Evolutionary conservation across 2,888 invertebrate genomes (phyloP).

Genomic region (Girardia tigrina): DNA sequence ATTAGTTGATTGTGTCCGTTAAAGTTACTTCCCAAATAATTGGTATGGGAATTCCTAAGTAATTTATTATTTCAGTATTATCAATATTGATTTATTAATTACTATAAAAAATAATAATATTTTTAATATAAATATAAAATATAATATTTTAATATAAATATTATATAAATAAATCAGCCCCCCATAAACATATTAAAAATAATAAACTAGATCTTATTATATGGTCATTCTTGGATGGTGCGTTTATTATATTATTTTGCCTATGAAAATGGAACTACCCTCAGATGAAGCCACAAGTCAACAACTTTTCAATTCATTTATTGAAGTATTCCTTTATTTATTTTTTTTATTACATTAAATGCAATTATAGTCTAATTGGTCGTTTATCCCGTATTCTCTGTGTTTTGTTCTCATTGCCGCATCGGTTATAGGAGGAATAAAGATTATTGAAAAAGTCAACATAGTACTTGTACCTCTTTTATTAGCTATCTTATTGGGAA

Average conservation of each 20-base stretch:
- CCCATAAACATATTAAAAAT: too few relatives aligned
- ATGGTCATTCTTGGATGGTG: slow-evolving; percentile 47
- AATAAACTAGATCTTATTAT: slow-evolving; percentile 42
- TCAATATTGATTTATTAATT: too few relatives aligned
- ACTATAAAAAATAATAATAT: too few relatives aligned
- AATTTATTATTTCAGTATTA: too few relatives aligned
- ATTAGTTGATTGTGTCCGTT: too few relatives aligned
- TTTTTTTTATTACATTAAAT: not conserved
- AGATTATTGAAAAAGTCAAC: slow-evolving; percentile 45
- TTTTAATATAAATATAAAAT: too few relatives aligned
- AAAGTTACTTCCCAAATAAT: too few relatives aligned
- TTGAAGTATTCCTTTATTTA: slow-evolving; percentile 39
- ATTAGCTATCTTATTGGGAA: slow-evolving; percentile 41
- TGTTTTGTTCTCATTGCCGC: slow-evolving; percentile 41
- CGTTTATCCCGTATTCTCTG: slow-evolving; percentile 41
- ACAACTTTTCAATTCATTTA: slow-evolving; percentile 41
- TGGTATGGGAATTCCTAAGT: too few relatives aligned
- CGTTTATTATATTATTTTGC: slow-evolving; percentile 42
- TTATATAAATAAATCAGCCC: too few relatives aligned
- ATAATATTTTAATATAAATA: too few relatives aligned
- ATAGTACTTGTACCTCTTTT: slow-evolving; percentile 43
- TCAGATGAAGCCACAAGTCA: slow-evolving; percentile 39
- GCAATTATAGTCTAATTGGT: slow-evolving; percentile 41
- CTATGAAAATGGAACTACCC: slow-evolving; percentile 40
- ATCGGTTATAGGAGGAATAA: slow-evolving; percentile 43